These are phyloP conservation scores for Pollenia angustigena DNA, from an alignment of 2,888 invertebrate species.

Conservation along the genomic window DNA sequence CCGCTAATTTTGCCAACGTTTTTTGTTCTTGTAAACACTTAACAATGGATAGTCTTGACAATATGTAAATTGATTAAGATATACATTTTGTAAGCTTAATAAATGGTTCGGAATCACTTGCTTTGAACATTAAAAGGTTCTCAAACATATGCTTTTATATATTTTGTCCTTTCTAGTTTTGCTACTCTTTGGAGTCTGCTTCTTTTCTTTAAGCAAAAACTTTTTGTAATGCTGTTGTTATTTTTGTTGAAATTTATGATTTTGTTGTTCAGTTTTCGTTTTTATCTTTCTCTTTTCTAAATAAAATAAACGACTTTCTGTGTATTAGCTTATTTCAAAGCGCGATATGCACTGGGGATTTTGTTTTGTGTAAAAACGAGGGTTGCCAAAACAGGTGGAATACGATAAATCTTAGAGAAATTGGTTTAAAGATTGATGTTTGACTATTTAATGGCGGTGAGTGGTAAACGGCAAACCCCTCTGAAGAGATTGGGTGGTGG, in stretches of 20 bases:
- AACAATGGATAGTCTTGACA: too few species aligned
- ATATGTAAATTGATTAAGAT: too few species aligned
- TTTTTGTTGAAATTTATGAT: not conserved
- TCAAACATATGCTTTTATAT: not conserved
- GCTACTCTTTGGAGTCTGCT: not conserved
- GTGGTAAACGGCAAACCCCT: too few species aligned
- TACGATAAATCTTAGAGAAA: not conserved
- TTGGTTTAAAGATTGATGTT: too few species aligned
- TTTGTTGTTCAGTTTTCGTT: not conserved
- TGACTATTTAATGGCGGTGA: too few species aligned
- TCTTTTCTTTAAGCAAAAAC: not conserved
- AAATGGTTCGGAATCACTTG: not conserved
- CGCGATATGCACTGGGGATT: not conserved
- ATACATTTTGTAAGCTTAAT: too few species aligned
- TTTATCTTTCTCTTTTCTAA: not conserved
- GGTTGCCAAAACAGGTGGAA: not conserved
- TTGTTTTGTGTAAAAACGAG: conserved; percentile 11
- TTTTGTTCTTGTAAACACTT: too few species aligned
- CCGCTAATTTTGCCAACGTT: too few species aligned
- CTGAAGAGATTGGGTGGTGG: too few species aligned
- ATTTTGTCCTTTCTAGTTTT: not conserved
- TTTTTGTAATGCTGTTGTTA: not conserved
- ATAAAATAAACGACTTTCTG: conserved; percentile 16
- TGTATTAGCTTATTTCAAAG: conserved; percentile 2
- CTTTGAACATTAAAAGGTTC: not conserved